Conservation (phyloP, 2,797 vertebrate species). For the Sebastes miniatus region DNA sequence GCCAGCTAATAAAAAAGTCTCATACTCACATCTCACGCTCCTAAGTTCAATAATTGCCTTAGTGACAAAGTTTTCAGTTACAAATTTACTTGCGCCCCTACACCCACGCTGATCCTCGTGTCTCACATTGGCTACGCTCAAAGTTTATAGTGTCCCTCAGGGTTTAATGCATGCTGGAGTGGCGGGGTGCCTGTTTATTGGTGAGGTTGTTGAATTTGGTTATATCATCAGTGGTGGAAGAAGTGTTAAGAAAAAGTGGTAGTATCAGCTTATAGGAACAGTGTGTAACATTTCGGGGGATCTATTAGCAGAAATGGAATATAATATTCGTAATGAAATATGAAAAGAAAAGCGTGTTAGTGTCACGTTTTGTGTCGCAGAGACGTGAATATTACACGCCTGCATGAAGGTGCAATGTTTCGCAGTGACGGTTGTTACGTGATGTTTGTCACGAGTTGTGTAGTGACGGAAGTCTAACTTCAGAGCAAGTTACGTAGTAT, state of each 20-base stretch:
- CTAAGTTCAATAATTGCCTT: slow-evolving; percentile 1
- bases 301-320: not conserved
- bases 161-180: slow-evolving; percentile 15
- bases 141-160: slow-evolving; percentile 35
- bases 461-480: no score
- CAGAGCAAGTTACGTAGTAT: no score
- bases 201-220: slow-evolving; percentile 16
- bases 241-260: not conserved
- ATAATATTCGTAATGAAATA: not conserved
- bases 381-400: no score
- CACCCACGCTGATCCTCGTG: slow-evolving; percentile 16
- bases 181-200: slow-evolving; percentile 19
- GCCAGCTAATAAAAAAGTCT: slow-evolving; percentile 20
- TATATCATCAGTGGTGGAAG: not conserved
- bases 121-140: slow-evolving; percentile 22
- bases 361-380: no score
- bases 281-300: not conserved
- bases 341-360: no score
- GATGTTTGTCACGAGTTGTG: no score
- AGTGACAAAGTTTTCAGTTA: slow-evolving; percentile 41
- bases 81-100: slow-evolving; percentile 28
- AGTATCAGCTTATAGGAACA: not conserved
- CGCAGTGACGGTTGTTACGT: no score
- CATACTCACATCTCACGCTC: slow-evolving; percentile 4
- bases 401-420: no score